Conservation (phyloP, 2,888 invertebrate species). For the Cataglyphis cursor region DNA sequence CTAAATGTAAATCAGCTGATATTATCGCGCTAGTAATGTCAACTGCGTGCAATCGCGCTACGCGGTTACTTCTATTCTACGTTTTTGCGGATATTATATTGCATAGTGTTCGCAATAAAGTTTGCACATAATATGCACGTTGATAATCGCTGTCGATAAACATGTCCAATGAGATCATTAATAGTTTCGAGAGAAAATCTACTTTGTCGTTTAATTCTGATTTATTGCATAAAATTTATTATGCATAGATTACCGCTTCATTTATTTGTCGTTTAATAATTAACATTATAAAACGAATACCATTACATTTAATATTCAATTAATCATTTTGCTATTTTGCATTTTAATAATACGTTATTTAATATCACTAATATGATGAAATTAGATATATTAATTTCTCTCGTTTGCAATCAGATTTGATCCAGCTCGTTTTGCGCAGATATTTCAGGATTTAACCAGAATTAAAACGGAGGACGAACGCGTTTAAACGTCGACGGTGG, state of each 20-base stretch:
- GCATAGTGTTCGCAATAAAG: slow-evolving; percentile 36
- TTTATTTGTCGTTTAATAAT: slow-evolving; percentile 27
- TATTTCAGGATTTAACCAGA: slow-evolving; percentile 41
- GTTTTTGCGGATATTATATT: slow-evolving; percentile 38
- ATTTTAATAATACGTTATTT: slow-evolving; percentile 3
- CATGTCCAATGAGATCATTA: slow-evolving; percentile 37
- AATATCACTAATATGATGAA: not conserved
- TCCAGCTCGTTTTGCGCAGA: not conserved
- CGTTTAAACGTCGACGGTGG: slow-evolving; percentile 43
- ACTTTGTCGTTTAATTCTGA: slow-evolving; percentile 33
- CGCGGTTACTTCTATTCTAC: slow-evolving; percentile 25
- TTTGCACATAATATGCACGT: slow-evolving; percentile 32
- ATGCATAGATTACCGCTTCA: not conserved
- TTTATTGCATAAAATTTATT: slow-evolving; percentile 35
- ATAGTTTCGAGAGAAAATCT: slow-evolving; percentile 31
- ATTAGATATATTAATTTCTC: not conserved
- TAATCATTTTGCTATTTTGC: not conserved
- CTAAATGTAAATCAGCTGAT: slow-evolving; percentile 52
- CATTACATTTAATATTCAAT: slow-evolving; percentile 8
- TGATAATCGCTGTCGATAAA: slow-evolving; percentile 47
- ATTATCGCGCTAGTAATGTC: slow-evolving; percentile 39
- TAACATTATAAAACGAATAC: not conserved
- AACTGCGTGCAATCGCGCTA: slow-evolving; percentile 30
- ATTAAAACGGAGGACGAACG: slow-evolving; percentile 45
- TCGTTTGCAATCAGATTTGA: not conserved